A percentile compares a stretch with the other conserved stretches of the same genome.
Conservation (phyloP, 2,113 vertebrate species). For the Aegypius monachus region DNA sequence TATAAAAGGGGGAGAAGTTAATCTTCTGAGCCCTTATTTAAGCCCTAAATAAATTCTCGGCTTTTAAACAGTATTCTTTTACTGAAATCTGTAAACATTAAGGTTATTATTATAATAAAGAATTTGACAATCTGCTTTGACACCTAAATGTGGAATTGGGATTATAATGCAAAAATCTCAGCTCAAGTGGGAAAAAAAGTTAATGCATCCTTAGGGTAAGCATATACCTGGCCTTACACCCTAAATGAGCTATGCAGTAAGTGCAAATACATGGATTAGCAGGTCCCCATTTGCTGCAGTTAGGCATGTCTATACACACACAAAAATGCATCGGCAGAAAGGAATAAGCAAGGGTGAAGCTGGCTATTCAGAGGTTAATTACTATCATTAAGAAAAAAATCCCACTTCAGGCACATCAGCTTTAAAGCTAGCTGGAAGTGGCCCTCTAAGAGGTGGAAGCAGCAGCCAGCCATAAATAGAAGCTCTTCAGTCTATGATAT, state of each 20-base stretch:
- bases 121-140: background rate
- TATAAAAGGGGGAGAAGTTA: background rate
- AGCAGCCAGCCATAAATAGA: conserved; percentile 22
- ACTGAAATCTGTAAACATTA: background rate
- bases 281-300: background rate
- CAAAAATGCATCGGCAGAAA: background rate
- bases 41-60: background rate
- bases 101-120: background rate
- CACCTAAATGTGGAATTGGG: background rate
- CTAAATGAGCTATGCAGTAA: background rate
- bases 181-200: background rate
- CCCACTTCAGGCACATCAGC: background rate
- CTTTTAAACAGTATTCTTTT: background rate
- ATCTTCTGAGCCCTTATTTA: background rate
- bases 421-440: conserved; percentile 8
- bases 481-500: conserved; percentile 27
- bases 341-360: background rate
- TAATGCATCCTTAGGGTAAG: background rate
- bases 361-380: conserved; percentile 28
- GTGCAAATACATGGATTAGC: background rate
- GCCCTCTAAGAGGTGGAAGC: conserved; percentile 14
- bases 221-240: background rate
- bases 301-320: accelerated
- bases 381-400: background rate
- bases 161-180: background rate